These are phyloP conservation scores for Heteromurus nitidus DNA, from an alignment of 2,888 invertebrate species.

Conservation along the genomic window DNA sequence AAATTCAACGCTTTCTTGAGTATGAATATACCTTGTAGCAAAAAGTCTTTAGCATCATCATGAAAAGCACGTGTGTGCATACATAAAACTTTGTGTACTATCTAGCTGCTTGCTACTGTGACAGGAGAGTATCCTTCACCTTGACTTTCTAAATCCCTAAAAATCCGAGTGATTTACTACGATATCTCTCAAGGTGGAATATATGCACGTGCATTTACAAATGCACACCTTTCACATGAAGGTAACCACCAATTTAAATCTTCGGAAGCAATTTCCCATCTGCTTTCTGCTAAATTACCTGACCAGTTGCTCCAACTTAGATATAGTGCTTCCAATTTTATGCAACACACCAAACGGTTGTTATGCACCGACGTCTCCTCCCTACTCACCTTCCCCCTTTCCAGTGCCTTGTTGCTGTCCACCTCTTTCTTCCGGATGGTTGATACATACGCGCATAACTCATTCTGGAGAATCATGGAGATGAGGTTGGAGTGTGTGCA, in stretches of 20 bases:
- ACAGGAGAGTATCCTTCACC: neutral
- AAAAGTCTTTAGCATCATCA: neutral
- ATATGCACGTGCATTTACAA: neutral
- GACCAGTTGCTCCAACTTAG: conserved; percentile 40
- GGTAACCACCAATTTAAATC: conserved; percentile 30
- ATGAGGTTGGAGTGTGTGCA: conserved; percentile 53
- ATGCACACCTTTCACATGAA: neutral
- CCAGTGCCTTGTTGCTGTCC: conserved; percentile 30
- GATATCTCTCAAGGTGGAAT: neutral
- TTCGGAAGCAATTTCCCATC: conserved; percentile 25
- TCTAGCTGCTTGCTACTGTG: neutral
- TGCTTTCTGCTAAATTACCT: conserved; percentile 39
- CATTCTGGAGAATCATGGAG: conserved; percentile 41
- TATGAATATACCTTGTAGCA: neutral
- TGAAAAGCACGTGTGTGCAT: neutral
- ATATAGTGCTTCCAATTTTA: conserved; percentile 25
- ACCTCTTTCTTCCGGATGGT: conserved; percentile 61
- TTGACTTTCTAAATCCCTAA: neutral
- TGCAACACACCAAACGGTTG: neutral
- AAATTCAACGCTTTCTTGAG: neutral
- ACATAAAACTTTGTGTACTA: too few relatives aligned
- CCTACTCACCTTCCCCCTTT: conserved; percentile 31
- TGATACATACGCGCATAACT: conserved; percentile 56
- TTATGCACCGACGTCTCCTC: conserved; percentile 27
- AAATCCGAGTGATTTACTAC: neutral